Percentiles rank a stretch among this genome's conserved stretches.
These are phyloP conservation scores for Heterohyrax brucei DNA, from an alignment of 2,797 vertebrate genomes.

Conservation along the genomic window DNA sequence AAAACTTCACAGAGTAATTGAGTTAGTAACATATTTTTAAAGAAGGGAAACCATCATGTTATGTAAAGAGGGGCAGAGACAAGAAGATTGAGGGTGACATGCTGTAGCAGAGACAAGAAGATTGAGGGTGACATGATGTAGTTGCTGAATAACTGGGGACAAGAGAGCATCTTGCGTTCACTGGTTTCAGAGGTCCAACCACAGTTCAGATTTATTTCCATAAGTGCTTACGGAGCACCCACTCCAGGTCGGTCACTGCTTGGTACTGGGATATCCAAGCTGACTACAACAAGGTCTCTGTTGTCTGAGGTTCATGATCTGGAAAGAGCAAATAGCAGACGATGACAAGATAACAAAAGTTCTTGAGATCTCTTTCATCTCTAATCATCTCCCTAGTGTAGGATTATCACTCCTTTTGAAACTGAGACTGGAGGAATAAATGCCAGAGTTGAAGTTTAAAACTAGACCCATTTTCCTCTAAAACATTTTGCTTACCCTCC, in stretches of 20 bases:
- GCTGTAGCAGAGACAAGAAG: neutral
- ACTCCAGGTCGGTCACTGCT: no score
- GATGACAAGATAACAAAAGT: neutral
- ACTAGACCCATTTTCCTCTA: neutral
- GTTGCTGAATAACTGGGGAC: neutral
- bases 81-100: neutral
- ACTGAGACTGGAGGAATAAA: neutral
- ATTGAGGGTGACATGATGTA: neutral
- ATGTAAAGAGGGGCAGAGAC: slow-evolving; percentile 64
- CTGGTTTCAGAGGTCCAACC: neutral
- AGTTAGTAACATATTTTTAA: slow-evolving; percentile 65
- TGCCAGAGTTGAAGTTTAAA: neutral
- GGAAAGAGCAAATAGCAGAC: neutral
- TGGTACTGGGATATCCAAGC: neutral
- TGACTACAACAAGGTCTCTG: neutral
- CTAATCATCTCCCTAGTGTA: neutral
- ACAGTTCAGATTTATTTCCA: neutral
- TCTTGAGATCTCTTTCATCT: neutral
- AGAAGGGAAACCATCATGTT: slow-evolving; percentile 67
- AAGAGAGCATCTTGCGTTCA: neutral
- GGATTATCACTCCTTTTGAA: neutral
- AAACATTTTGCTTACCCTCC: neutral
- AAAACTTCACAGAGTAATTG: slow-evolving; percentile 80
- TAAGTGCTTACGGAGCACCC: neutral
- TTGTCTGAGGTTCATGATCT: neutral